phyloP scores from a whole-genome alignment of 2,888 invertebrate genomes.

The Ephialtes manifestator region DNA sequence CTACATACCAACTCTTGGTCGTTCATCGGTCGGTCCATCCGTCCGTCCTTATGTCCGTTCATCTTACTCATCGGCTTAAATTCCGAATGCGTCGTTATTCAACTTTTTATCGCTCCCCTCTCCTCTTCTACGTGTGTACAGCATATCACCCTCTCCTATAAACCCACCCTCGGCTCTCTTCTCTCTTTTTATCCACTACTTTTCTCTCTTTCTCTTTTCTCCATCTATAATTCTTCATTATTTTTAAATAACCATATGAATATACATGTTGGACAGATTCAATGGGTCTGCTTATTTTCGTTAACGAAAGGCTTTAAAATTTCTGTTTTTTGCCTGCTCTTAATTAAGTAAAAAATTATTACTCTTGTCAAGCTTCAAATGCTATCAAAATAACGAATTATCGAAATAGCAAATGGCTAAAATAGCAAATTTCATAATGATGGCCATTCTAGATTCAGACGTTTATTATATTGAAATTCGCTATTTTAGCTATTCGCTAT shows the following conservation, averaged over 20 bases:
- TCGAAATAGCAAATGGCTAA: too few relatives aligned
- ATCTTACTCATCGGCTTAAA: constrained; percentile 78
- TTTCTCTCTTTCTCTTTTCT: constrained; percentile 20
- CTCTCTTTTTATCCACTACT: constrained; percentile 2
- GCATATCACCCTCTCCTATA: constrained; percentile 34
- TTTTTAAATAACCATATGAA: neutral
- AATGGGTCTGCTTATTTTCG: neutral
- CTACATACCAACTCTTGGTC: constrained; percentile 56
- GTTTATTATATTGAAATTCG: too few relatives aligned
- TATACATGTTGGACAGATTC: neutral
- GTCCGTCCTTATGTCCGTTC: constrained; percentile 78
- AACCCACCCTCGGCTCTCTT: constrained; percentile 12
- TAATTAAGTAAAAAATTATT: too few relatives aligned
- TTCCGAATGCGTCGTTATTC: constrained; percentile 83
- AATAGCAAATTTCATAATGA: too few relatives aligned
- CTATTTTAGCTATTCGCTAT: too few relatives aligned
- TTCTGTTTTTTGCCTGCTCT: too few relatives aligned
- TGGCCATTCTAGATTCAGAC: too few relatives aligned
- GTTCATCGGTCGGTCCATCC: constrained; percentile 66
- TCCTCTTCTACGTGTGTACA: constrained; percentile 16
- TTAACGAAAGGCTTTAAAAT: too few relatives aligned
- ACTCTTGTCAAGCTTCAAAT: too few relatives aligned
- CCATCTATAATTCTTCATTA: constrained; percentile 10
- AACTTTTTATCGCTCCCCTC: constrained; percentile 77
- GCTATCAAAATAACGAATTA: too few relatives aligned